A percentile compares a stretch with the other conserved stretches of the same genome.
phyloP scores from a whole-genome alignment of 23 tunicate genomes.

The Ascidia mentula region DNA sequence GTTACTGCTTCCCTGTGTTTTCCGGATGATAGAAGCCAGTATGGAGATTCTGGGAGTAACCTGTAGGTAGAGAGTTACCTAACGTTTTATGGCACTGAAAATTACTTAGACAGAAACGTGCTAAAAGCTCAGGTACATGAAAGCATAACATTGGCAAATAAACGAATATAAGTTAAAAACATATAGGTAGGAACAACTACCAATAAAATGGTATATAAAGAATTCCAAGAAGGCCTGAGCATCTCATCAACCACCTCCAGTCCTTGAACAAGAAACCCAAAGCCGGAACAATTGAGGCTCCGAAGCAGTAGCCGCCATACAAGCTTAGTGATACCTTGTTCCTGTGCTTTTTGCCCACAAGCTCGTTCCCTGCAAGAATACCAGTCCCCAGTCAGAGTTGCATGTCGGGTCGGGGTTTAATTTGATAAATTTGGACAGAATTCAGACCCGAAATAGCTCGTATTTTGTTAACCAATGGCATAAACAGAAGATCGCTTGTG shows the following conservation, averaged over 20 bases:
- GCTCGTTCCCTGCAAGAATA: conserved; percentile 29
- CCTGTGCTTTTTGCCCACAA: conserved; percentile 13
- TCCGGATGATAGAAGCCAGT: conserved; percentile 31
- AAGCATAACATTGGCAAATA: too few species aligned
- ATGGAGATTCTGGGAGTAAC: conserved; percentile 33
- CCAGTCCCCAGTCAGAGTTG: too few species aligned
- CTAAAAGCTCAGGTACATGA: too few species aligned
- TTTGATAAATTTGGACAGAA: too few species aligned
- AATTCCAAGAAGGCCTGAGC: conserved; percentile 8
- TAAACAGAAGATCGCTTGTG: not conserved
- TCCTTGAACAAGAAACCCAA: conserved; percentile 20
- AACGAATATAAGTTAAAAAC: too few species aligned
- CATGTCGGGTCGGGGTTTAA: too few species aligned
- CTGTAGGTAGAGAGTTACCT: too few species aligned
- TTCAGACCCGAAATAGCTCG: too few species aligned
- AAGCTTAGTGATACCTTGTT: conserved; percentile 14
- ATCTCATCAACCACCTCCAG: conserved; percentile 40
- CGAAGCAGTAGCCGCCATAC: conserved; percentile 37
- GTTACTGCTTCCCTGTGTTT: conserved; percentile 10
- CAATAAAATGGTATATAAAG: conserved; percentile 37
- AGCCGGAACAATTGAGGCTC: conserved; percentile 18
- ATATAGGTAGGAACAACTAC: too few species aligned
- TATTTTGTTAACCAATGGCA: too few species aligned
- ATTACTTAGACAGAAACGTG: too few species aligned
- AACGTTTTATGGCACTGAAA: too few species aligned